Conservation (phyloP, 2,888 invertebrate species). For the Criorhina ranunculi region DNA sequence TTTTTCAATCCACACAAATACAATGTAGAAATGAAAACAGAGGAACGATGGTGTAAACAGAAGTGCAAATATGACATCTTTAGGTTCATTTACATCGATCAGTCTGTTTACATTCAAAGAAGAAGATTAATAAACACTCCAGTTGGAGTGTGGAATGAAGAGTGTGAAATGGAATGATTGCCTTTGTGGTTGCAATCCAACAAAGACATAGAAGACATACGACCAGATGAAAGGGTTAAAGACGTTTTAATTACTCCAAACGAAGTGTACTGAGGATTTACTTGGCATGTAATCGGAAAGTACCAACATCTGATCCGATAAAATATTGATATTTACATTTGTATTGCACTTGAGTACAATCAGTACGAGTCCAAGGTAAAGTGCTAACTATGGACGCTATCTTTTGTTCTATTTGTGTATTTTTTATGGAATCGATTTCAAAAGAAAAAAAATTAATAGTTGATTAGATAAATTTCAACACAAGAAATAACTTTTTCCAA, state of each 20-base stretch:
- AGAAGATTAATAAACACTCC: conserved; percentile 21
- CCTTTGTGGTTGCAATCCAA: not conserved
- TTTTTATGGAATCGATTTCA: conserved; percentile 15
- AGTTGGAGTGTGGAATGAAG: not conserved
- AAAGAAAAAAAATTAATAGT: not conserved
- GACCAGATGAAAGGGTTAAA: not conserved
- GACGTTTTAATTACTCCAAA: conserved; percentile 16
- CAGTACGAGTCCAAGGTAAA: not conserved
- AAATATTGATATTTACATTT: conserved; percentile 1
- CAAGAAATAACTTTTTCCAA: not conserved
- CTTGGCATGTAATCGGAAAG: not conserved
- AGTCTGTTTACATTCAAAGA: conserved; percentile 33
- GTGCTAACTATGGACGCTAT: no score
- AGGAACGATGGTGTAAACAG: conserved; percentile 26
- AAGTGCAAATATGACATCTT: conserved; percentile 38
- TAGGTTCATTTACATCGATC: conserved; percentile 42
- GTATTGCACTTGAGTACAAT: not conserved
- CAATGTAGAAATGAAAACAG: conserved; percentile 14
- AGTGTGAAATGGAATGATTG: conserved; percentile 5
- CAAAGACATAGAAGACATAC: not conserved
- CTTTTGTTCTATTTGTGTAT: conserved; percentile 1
- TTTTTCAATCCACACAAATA: not conserved
- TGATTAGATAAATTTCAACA: conserved; percentile 21
- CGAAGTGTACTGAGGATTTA: not conserved
- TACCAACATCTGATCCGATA: not conserved